Conservation (phyloP, 2,888 invertebrate genomes). For the Trissoscelio sp. region DNA sequence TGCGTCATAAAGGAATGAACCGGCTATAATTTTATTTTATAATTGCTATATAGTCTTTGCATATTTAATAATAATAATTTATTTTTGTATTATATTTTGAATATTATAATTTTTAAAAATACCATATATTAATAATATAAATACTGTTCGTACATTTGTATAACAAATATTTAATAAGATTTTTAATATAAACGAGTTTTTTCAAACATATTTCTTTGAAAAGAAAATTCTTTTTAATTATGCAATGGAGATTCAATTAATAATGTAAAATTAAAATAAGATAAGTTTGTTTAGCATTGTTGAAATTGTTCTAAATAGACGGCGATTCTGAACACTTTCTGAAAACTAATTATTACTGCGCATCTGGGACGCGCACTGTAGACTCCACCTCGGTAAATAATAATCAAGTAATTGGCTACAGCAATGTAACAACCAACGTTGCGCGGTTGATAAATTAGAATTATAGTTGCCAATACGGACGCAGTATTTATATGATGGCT, state of each 20-base stretch:
- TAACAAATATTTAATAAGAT: too few relatives aligned
- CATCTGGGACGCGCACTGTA: conserved; percentile 51
- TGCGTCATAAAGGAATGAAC: conserved; percentile 12
- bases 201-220: too few relatives aligned
- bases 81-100: neutral
- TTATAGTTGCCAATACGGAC: too few relatives aligned
- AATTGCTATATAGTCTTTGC: neutral
- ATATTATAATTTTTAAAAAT: too few relatives aligned
- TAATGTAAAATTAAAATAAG: neutral
- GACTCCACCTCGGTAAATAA: conserved; percentile 61
- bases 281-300: conserved; percentile 2
- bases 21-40: conserved; percentile 1
- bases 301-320: conserved; percentile 17
- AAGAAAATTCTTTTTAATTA: too few relatives aligned
- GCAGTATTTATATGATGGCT: too few relatives aligned
- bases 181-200: too few relatives aligned
- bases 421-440: conserved; percentile 55
- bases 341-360: conserved; percentile 45
- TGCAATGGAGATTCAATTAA: neutral
- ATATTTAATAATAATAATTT: neutral
- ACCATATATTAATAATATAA: too few relatives aligned
- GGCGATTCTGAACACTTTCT: conserved; percentile 26
- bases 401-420: conserved; percentile 59
- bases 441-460: too few relatives aligned
- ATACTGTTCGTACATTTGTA: too few relatives aligned